phyloP scores from a whole-genome alignment of 1,140 invertebrate genomes.

The Philaenus spumarius region DNA sequence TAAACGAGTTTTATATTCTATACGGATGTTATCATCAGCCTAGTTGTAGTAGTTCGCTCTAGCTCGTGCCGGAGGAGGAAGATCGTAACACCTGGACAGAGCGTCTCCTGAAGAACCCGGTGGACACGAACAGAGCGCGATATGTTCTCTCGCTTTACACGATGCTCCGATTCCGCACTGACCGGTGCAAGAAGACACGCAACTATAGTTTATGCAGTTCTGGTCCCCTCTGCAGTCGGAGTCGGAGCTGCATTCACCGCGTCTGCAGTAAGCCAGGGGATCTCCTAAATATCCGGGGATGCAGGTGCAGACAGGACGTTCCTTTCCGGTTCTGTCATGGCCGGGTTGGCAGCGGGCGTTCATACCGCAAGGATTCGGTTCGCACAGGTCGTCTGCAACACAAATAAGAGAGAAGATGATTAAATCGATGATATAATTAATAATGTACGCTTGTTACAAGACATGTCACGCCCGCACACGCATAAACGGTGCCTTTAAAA shows the following conservation, averaged over 20 bases:
- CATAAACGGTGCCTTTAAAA: no score
- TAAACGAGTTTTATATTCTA: no score
- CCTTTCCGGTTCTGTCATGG: conserved; percentile 68
- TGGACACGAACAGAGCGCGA: conserved; percentile 78
- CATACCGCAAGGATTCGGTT: conserved; percentile 74
- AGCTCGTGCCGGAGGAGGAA: conserved; percentile 14
- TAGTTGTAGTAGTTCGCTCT: no score
- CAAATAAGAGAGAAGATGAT: neutral
- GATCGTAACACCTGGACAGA: conserved; percentile 45
- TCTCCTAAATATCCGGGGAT: conserved; percentile 69
- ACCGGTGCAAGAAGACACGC: conserved; percentile 67
- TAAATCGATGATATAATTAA: no score
- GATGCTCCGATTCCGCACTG: conserved; percentile 66
- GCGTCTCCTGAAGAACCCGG: conserved; percentile 78
- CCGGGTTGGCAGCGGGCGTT: conserved; percentile 78
- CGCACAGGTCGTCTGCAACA: conserved; percentile 64
- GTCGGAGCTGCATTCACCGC: conserved; percentile 68
- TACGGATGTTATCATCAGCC: no score
- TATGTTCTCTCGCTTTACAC: conserved; percentile 58
- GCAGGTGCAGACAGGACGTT: conserved; percentile 77
- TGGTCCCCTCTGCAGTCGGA: conserved; percentile 44
- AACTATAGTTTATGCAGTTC: conserved; percentile 41
- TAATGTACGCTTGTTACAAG: no score
- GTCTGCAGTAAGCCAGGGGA: conserved; percentile 59
- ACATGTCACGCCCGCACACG: no score